Evolutionary conservation across 2,797 vertebrate genomes (phyloP).

Genomic region (Trachops cirrhosus): DNA sequence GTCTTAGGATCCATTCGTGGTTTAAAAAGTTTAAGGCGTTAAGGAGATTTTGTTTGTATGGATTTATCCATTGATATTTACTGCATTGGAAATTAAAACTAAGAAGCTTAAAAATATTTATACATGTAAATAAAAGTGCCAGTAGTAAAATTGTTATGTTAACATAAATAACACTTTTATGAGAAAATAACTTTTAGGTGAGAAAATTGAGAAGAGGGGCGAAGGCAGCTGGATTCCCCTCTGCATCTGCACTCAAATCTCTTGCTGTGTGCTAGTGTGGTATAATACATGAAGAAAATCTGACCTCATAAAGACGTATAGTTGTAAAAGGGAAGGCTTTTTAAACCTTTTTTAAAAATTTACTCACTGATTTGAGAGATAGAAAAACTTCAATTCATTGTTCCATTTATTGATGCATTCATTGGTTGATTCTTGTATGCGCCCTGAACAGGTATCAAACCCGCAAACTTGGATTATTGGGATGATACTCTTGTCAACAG

Average conservation of each 20-base stretch:
- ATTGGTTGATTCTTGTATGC: background rate
- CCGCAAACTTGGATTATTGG: background rate
- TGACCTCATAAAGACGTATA: background rate
- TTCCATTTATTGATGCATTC: background rate
- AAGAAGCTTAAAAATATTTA: background rate
- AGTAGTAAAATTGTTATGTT: background rate
- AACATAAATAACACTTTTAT: constrained; percentile 13
- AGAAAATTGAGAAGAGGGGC: background rate
- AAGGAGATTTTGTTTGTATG: background rate
- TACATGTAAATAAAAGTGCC: constrained; percentile 35
- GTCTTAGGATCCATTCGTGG: background rate
- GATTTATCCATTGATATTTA: background rate
- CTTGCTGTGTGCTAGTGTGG: background rate
- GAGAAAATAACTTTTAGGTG: background rate
- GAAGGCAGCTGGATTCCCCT: background rate
- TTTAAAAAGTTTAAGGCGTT: background rate
- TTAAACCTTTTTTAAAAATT: background rate
- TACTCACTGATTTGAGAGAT: background rate
- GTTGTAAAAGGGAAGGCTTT: background rate
- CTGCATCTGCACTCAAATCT: background rate
- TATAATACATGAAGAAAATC: background rate
- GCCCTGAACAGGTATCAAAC: background rate
- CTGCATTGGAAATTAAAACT: background rate
- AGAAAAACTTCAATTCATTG: background rate
- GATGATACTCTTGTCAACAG: background rate